Base-by-base conservation (phyloP, 2,888 invertebrate genomes). In the Heliconius hortense region DNA sequence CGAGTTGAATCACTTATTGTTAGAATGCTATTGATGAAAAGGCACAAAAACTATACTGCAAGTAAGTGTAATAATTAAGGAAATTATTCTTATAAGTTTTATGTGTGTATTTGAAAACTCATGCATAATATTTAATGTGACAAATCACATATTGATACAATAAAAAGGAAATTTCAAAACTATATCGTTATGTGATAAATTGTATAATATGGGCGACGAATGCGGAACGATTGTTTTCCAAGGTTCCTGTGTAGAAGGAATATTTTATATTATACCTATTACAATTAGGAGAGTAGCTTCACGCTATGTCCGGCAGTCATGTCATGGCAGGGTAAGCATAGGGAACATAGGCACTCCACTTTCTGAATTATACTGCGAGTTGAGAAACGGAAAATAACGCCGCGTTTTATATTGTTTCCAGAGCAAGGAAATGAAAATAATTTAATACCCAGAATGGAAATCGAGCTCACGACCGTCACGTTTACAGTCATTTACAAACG, bases 141-240 rank as follows among this genome's bases (percentile, higher is more conserved):
- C 56, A 31, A 35, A 59, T 70, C 15, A 18, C 70, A 4, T 35
- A 31, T 70, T 70, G 70, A 70, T 15, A 70, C 21, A 59, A 70
- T 56, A 70, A 1, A 35, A 70, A 70, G 31, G 31, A 10, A 39
- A 21, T 1, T 24, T 39, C 35, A 59, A 35, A 39, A 60, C 59
- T 35, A 10, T 59, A 39, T 21, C 59, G 56, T 35, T 21, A 8
- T 60, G 35, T 70, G 56, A 56, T 24, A 60, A 70, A 60, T 26
- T 39, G 39, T 31, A 26, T 70, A n/a, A 70, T 35, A 56, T 26
- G 18, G 26, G 70, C 26, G 24, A 35, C 70, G 56, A 70, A 59
- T 59, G 59, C 39, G 59, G n/a, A 70, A 31, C 31, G 35, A 56
- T 15, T 7, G 35, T 5, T 68, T 68, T 56, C 10, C 24, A n/a